A percentile compares a stretch with the other conserved stretches of the same genome.
Evolutionary conservation across 2,888 invertebrate species (phyloP).

Genomic region (Andrena camellia): DNA sequence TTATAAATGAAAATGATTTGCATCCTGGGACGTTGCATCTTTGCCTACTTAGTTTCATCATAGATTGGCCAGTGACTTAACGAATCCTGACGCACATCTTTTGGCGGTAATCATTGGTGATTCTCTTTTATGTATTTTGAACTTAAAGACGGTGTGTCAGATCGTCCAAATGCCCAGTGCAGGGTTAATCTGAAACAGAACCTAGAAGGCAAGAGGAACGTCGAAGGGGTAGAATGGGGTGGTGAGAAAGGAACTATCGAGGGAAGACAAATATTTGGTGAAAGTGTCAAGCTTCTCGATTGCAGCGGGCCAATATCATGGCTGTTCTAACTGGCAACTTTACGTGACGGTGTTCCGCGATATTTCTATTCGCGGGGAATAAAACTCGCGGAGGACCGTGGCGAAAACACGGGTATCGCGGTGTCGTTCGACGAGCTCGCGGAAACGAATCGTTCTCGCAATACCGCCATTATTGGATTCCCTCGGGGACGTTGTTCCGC

Average conservation of each 20-base stretch:
- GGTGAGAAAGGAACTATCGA: not conserved
- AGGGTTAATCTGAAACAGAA: not conserved
- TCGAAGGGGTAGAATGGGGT: too few species aligned
- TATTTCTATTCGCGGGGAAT: not conserved
- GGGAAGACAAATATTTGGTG: constrained; percentile 37
- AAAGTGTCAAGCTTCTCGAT: constrained; percentile 24
- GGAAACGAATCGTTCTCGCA: constrained; percentile 30
- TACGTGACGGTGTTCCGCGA: constrained; percentile 17
- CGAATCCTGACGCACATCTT: too few species aligned
- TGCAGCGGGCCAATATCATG: constrained; percentile 19
- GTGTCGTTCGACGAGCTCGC: not conserved
- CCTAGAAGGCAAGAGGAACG: not conserved
- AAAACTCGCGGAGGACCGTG: not conserved
- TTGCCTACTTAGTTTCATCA: too few species aligned
- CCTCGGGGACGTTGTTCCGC: constrained; percentile 26
- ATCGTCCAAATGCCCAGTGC: not conserved
- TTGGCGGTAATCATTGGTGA: too few species aligned
- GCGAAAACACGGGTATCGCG: not conserved
- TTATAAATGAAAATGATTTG: too few species aligned
- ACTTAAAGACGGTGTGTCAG: too few species aligned
- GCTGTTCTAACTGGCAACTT: not conserved
- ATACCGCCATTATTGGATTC: constrained; percentile 69
- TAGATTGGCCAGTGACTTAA: too few species aligned
- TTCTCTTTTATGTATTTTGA: too few species aligned
- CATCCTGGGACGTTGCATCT: too few species aligned